A percentile compares a stretch with the other conserved stretches of the same genome.
Evolutionary conservation across 2,888 invertebrate genomes (phyloP).

Genomic region (Ophion costatus): DNA sequence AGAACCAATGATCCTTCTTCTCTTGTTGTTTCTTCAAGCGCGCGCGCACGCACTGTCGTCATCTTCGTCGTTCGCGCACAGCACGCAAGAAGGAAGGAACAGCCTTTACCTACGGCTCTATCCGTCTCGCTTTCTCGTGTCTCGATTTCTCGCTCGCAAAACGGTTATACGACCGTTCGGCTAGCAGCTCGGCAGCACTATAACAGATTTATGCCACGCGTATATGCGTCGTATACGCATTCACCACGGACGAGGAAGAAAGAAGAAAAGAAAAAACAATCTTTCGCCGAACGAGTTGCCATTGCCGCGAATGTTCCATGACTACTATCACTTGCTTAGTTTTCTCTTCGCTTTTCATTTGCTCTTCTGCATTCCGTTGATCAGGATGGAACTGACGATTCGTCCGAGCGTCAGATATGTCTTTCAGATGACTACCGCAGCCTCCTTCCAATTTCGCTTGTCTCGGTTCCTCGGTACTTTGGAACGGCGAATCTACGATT

Average conservation of each 20-base stretch:
- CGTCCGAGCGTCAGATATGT: background rate
- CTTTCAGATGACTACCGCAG: background rate
- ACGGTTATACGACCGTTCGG: slow-evolving; percentile 65
- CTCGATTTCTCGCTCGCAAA: slow-evolving; percentile 64
- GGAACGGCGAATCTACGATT: background rate
- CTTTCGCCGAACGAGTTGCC: slow-evolving; percentile 37
- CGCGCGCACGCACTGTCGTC: slow-evolving; percentile 35
- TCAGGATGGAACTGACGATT: background rate
- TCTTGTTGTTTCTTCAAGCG: slow-evolving; percentile 41
- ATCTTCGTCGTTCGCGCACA: slow-evolving; percentile 39
- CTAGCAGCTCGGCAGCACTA: slow-evolving; percentile 55
- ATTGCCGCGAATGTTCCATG: slow-evolving; percentile 44
- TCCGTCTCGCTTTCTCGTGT: slow-evolving; percentile 35
- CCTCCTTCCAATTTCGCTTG: background rate
- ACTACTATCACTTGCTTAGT: slow-evolving; percentile 30
- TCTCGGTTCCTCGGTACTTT: background rate
- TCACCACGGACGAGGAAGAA: slow-evolving; percentile 5
- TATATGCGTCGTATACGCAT: slow-evolving; percentile 56
- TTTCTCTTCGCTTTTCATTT: slow-evolving; percentile 28
- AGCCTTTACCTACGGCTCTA: slow-evolving; percentile 23
- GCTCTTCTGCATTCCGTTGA: slow-evolving; percentile 25
- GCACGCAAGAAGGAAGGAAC: slow-evolving; percentile 39
- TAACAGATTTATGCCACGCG: slow-evolving; percentile 67
- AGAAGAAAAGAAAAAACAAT: slow-evolving; percentile 21
- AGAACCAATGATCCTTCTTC: slow-evolving; percentile 45